A percentile compares a stretch with the other conserved stretches of the same genome.
Conservation (phyloP, 2,888 invertebrate genomes). For the Enoplolaimus lenunculus region DNA sequence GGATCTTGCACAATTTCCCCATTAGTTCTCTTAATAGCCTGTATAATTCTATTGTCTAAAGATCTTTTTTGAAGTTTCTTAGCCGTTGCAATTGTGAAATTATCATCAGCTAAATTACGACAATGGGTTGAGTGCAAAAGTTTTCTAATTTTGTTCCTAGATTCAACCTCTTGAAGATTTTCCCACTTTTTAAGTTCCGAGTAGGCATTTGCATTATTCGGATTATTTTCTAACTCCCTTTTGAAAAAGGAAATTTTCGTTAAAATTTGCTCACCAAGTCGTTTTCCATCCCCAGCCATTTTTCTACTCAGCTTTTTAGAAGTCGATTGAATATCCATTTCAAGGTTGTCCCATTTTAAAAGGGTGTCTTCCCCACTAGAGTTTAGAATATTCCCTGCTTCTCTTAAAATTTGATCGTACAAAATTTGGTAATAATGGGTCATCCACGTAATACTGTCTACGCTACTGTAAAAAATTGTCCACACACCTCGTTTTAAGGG, state of each 20-base stretch:
- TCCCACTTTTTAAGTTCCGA: neutral
- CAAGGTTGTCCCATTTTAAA: neutral
- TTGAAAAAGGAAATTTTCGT: too few species aligned
- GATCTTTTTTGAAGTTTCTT: constrained; percentile 5
- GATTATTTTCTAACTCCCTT: too few species aligned
- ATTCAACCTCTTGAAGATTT: neutral
- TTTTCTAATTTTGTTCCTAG: neutral
- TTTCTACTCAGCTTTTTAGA: neutral
- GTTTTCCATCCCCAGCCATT: too few species aligned
- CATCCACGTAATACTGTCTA: too few species aligned
- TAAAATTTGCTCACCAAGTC: too few species aligned
- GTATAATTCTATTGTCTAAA: neutral
- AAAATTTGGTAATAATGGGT: too few species aligned
- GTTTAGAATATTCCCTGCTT: neutral
- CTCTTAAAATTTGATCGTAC: too few species aligned
- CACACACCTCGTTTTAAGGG: too few species aligned
- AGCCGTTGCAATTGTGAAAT: neutral
- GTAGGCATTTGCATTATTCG: neutral
- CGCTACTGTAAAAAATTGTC: too few species aligned
- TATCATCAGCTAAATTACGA: neutral
- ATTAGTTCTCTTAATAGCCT: neutral
- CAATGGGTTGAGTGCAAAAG: neutral
- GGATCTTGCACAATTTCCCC: neutral
- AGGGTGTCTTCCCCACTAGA: neutral
- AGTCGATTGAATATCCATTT: neutral